Percentiles rank a stretch among this genome's conserved stretches.
These are phyloP conservation scores for Lycia hirtaria DNA, from an alignment of 2,888 invertebrate genomes.

Conservation along the genomic window DNA sequence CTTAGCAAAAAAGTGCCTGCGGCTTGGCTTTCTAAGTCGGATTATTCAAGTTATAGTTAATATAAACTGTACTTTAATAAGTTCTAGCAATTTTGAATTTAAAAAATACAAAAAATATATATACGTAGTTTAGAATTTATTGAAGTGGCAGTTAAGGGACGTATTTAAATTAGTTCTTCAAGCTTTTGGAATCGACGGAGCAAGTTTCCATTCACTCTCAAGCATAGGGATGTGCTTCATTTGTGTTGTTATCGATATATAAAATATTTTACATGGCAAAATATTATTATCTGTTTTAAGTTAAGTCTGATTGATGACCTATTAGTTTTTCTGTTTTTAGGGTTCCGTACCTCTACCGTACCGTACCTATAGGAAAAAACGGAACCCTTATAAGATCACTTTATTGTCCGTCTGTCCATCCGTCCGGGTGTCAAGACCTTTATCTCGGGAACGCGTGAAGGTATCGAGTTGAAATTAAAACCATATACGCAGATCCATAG, in stretches of 20 bases:
- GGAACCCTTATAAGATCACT: too few species aligned
- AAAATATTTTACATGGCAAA: too few species aligned
- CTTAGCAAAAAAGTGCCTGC: not conserved
- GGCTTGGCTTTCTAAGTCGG: constrained; percentile 3
- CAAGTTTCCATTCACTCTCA: constrained; percentile 63
- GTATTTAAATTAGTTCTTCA: constrained; percentile 83
- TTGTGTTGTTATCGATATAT: not conserved
- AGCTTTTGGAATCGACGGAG: constrained; percentile 79
- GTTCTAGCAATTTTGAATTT: constrained; percentile 29
- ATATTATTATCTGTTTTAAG: too few species aligned
- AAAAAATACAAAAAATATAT: constrained; percentile 47
- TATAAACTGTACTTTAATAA: not conserved
- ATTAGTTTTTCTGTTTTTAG: too few species aligned
- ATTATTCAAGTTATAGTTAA: not conserved
- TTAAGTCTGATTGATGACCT: too few species aligned
- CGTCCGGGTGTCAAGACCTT: too few species aligned
- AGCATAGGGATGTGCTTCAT: constrained; percentile 26
- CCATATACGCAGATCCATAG: too few species aligned
- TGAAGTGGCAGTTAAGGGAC: constrained; percentile 77
- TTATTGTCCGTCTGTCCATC: too few species aligned
- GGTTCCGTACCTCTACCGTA: too few species aligned
- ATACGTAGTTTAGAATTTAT: constrained; percentile 72
- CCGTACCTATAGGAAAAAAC: too few species aligned
- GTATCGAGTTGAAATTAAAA: too few species aligned
- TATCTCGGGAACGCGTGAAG: too few species aligned